Conservation (phyloP, 2,113 vertebrate genomes). For the Lycaon pictus region DNA sequence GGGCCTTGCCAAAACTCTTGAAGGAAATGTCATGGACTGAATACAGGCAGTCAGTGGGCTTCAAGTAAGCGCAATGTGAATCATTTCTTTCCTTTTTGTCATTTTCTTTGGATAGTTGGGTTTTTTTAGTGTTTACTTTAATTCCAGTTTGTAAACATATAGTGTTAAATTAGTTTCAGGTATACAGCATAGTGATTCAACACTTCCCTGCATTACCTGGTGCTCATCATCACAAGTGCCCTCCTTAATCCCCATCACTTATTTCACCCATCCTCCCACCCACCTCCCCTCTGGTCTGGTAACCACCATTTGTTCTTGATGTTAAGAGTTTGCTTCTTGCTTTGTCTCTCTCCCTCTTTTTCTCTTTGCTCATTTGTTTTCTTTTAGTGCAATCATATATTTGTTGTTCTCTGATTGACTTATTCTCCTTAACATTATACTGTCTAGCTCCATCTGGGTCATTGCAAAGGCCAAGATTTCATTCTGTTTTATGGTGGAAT, state of each 20-base stretch:
- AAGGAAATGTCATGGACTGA: neutral
- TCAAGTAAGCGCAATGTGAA: neutral
- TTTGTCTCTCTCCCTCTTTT: neutral
- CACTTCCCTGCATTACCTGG: neutral
- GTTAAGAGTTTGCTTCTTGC: neutral
- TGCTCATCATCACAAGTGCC: neutral
- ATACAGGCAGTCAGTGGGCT: neutral
- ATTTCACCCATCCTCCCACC: neutral
- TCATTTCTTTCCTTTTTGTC: neutral
- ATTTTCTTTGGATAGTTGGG: neutral
- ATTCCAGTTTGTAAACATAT: neutral
- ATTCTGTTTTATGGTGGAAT: neutral
- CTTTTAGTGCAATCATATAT: neutral
- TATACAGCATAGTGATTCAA: neutral
- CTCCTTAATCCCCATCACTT: neutral
- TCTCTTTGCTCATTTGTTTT: neutral
- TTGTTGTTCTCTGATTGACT: neutral
- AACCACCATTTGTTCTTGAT: neutral
- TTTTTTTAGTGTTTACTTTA: neutral
- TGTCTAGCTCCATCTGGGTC: neutral
- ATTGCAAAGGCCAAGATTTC: neutral
- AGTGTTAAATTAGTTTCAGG: neutral
- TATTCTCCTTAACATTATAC: neutral
- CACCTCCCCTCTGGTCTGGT: neutral
- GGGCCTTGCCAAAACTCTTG: neutral